phyloP scores from a whole-genome alignment of 64 coral and sea anemone species.

The Montipora efflorescens region DNA sequence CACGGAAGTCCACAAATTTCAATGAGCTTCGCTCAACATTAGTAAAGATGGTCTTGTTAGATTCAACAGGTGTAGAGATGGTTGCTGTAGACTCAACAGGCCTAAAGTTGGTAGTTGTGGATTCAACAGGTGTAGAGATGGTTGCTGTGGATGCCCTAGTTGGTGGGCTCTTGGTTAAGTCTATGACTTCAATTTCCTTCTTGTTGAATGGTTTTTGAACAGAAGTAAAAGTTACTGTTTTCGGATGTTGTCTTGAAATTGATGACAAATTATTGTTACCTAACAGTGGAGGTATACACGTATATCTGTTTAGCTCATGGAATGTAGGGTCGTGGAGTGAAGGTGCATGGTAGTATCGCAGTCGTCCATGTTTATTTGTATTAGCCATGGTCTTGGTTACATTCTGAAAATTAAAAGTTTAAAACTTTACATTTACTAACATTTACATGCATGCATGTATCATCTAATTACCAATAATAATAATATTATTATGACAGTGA shows the following conservation, averaged over 20 bases:
- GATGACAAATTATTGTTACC: not conserved
- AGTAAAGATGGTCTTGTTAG: no score
- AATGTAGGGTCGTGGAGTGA: not conserved
- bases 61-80: not conserved
- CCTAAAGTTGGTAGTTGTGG: no score
- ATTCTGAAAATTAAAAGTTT: not conserved
- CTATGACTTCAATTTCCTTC: not conserved
- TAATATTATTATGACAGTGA: no score
- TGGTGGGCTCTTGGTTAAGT: not conserved
- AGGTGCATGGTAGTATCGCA: no score
- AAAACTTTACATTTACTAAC: no score
- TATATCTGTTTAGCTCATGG: constrained; percentile 3
- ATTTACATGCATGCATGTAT: no score
- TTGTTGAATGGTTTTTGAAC: not conserved
- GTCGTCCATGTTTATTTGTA: not conserved
- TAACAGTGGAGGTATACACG: not conserved
- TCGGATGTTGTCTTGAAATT: not conserved
- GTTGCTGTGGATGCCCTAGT: not conserved
- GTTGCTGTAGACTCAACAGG: not conserved
- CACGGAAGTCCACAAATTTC: not conserved
- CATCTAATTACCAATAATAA: no score
- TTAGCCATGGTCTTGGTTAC: constrained; percentile 18
- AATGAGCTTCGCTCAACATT: not conserved
- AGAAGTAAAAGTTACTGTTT: not conserved
- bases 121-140: not conserved